These are phyloP conservation scores for Pyxicephalus adspersus DNA, from an alignment of 2,113 vertebrate genomes.

Conservation along the genomic window DNA sequence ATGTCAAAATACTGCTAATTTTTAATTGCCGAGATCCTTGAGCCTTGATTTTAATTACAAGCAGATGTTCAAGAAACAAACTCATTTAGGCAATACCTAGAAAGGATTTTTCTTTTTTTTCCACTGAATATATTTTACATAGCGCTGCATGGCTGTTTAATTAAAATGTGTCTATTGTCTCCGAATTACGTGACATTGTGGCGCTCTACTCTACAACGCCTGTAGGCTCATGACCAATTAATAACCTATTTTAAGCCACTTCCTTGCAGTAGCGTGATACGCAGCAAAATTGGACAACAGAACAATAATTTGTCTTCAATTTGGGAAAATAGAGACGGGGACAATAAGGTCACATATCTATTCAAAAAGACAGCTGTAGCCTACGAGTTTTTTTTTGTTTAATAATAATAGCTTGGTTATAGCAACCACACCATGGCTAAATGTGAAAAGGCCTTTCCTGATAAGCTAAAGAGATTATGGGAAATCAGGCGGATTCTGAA, in stretches of 20 bases:
- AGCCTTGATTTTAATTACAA: conserved; percentile 48
- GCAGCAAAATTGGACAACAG: conserved; percentile 65
- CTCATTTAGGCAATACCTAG: conserved; percentile 41
- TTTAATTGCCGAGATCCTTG: conserved; percentile 42
- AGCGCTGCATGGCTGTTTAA: conserved; percentile 34
- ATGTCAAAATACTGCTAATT: conserved; percentile 51
- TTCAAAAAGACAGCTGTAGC: conserved; percentile 72
- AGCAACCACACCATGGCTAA: conserved; percentile 72
- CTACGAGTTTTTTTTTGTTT: conserved; percentile 75
- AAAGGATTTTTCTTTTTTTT: not conserved
- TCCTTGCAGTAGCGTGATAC: conserved; percentile 63
- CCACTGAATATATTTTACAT: conserved; percentile 3
- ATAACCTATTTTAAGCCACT: conserved; percentile 59
- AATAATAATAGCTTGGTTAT: conserved; percentile 77
- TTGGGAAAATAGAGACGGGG: conserved; percentile 59
- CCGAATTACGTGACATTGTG: conserved; percentile 27
- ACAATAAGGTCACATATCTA: conserved; percentile 63
- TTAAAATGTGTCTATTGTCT: conserved; percentile 40
- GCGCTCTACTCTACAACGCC: not conserved
- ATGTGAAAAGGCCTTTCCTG: conserved; percentile 79
- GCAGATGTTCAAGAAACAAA: conserved; percentile 47
- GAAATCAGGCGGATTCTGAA: conserved; percentile 81
- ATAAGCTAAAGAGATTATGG: conserved; percentile 83
- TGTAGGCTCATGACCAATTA: conserved; percentile 59
- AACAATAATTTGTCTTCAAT: conserved; percentile 66